Conservation (phyloP, 2,797 vertebrate genomes). For the Liparis tanakae region DNA sequence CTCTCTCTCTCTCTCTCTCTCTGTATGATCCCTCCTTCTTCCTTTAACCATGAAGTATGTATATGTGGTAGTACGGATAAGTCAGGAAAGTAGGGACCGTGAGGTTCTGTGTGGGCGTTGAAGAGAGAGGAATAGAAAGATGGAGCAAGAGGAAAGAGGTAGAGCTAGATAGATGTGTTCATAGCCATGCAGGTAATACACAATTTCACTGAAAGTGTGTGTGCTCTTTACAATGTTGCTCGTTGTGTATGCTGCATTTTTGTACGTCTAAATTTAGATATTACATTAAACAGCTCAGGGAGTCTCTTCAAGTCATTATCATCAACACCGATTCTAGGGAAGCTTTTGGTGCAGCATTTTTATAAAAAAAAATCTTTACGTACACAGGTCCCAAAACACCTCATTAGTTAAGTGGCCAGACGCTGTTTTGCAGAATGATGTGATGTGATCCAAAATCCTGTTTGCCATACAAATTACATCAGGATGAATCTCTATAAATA, state of each 20-base stretch:
- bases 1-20: constrained; percentile 7
- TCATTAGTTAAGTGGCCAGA: background rate
- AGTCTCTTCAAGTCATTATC: background rate
- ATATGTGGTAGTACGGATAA: constrained; percentile 46
- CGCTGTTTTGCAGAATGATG: background rate
- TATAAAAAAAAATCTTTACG: too few relatives aligned
- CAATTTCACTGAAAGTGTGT: background rate
- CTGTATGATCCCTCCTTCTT: constrained; percentile 15
- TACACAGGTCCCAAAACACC: background rate
- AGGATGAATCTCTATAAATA: background rate
- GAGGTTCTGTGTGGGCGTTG: constrained; percentile 50
- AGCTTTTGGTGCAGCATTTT: background rate
- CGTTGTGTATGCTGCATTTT: constrained; percentile 10
- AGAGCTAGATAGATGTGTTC: constrained; percentile 8
- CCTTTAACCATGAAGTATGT: constrained; percentile 44
- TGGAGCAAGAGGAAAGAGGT: constrained; percentile 8
- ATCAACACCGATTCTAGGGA: background rate
- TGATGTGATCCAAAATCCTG: background rate
- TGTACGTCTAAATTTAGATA: background rate
- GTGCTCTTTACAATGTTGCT: background rate
- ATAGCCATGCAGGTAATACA: background rate
- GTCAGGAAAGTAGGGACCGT: constrained; percentile 36
- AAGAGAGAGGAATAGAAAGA: constrained; percentile 42
- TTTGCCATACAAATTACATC: background rate
- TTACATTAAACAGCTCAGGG: background rate